These are phyloP conservation scores for Teleiodes luculella DNA, from an alignment of 2,888 invertebrate species.

Conservation along the genomic window DNA sequence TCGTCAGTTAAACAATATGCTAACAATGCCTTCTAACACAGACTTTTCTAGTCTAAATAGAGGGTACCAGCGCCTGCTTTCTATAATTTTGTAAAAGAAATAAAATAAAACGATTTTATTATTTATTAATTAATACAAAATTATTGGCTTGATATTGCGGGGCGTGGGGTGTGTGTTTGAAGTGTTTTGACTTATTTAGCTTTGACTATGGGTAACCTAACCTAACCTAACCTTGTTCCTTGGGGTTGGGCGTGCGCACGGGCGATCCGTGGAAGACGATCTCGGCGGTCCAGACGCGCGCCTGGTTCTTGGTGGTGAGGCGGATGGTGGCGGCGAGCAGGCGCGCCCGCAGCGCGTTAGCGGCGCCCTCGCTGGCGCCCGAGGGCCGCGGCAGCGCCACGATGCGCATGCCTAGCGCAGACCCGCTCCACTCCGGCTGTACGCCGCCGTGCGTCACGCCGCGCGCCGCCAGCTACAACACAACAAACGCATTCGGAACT, in stretches of 20 bases:
- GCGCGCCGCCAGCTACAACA: conserved; percentile 83
- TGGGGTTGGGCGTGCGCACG: conserved; percentile 86
- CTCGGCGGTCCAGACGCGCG: conserved; percentile 93
- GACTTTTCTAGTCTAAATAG: too few species aligned
- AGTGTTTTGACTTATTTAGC: too few species aligned
- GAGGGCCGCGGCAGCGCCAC: conserved; percentile 85
- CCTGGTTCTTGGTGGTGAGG: conserved; percentile 87
- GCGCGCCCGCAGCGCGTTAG: conserved; percentile 85
- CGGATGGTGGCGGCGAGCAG: conserved; percentile 90
- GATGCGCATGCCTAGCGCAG: conserved; percentile 88
- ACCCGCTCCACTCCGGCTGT: conserved; percentile 94
- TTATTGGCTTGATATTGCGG: too few species aligned
- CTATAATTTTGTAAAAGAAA: too few species aligned
- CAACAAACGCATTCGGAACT: background rate
- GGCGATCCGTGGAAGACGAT: conserved; percentile 92
- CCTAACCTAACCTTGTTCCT: conserved; percentile 86
- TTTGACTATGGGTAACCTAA: too few species aligned
- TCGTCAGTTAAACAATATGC: too few species aligned
- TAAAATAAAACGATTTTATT: too few species aligned
- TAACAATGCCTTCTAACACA: too few species aligned
- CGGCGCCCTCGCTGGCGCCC: conserved; percentile 70
- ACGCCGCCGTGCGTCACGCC: conserved; percentile 95
- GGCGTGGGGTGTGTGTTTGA: conserved; percentile 41
- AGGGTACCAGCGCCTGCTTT: too few species aligned
- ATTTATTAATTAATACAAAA: too few species aligned